Evolutionary conservation across 1,140 invertebrate genomes (phyloP).

Genomic region (Drosophila gunungcola): DNA sequence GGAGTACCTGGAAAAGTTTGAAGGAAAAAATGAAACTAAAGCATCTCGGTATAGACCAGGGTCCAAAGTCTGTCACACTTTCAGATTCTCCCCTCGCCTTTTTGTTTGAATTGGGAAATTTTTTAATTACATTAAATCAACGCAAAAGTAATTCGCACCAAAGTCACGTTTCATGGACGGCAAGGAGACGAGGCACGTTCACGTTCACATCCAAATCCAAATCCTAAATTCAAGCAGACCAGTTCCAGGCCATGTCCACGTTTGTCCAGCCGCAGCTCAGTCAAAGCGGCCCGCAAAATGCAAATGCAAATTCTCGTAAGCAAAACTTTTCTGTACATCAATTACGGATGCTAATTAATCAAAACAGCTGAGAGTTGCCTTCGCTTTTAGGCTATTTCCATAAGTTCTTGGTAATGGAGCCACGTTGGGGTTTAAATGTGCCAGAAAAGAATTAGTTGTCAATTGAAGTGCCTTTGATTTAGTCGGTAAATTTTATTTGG

Average conservation of each 20-base stretch:
- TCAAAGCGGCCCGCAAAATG: conserved; percentile 57
- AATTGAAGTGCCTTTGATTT: background rate
- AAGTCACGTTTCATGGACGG: conserved; percentile 70
- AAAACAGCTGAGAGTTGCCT: conserved; percentile 63
- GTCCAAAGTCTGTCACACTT: conserved; percentile 24
- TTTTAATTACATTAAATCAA: conserved; percentile 84
- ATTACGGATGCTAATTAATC: conserved; percentile 84
- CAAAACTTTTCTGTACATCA: conserved; percentile 79
- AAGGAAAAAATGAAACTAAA: conserved; percentile 14
- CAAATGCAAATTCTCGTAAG: conserved; percentile 63
- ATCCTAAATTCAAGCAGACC: conserved; percentile 20
- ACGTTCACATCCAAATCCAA: conserved; percentile 24
- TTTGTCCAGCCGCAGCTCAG: conserved; percentile 51
- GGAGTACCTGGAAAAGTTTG: conserved; percentile 49
- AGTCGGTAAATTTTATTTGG: background rate
- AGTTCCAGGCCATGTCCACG: conserved; percentile 37
- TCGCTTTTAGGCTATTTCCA: conserved; percentile 5
- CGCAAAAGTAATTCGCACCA: conserved; percentile 82
- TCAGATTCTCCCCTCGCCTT: conserved; percentile 4
- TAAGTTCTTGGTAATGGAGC: conserved; percentile 1
- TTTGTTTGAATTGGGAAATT: conserved; percentile 62
- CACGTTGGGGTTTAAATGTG: conserved; percentile 5
- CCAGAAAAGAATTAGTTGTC: background rate
- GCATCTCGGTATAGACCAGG: conserved; percentile 1
- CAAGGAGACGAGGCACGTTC: conserved; percentile 56